These are phyloP conservation scores for Scortum barcoo DNA, from an alignment of 2,113 vertebrate species.

Conservation along the genomic window DNA sequence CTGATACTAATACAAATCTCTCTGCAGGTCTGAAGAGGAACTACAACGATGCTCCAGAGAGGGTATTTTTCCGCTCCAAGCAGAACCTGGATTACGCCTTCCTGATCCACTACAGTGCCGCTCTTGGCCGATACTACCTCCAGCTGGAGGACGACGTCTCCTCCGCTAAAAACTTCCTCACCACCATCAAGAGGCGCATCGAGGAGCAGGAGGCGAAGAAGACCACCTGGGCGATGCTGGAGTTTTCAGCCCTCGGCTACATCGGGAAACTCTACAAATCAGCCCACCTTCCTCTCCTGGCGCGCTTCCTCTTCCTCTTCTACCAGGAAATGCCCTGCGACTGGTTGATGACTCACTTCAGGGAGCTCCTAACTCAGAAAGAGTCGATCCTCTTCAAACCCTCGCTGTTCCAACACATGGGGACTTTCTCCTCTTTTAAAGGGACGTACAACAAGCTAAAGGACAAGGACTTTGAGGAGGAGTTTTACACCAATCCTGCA, in stretches of 20 bases:
- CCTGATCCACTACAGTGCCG: slow-evolving; percentile 86
- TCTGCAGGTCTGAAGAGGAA: slow-evolving; percentile 84
- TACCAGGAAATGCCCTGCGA: slow-evolving; percentile 91
- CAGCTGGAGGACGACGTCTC: slow-evolving; percentile 88
- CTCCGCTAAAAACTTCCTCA: slow-evolving; percentile 84
- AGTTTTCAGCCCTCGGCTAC: slow-evolving; percentile 91
- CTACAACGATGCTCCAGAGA: slow-evolving; percentile 78
- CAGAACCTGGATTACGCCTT: slow-evolving; percentile 90
- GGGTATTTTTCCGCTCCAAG: slow-evolving; percentile 88
- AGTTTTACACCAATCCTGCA: slow-evolving; percentile 80
- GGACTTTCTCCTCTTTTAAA: slow-evolving; percentile 84
- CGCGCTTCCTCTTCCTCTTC: slow-evolving; percentile 89
- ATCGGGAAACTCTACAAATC: slow-evolving; percentile 91
- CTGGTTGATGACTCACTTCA: slow-evolving; percentile 88
- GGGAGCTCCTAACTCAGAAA: slow-evolving; percentile 85
- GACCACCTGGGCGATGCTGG: slow-evolving; percentile 87
- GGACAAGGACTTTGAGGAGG: slow-evolving; percentile 81
- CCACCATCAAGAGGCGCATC: slow-evolving; percentile 79
- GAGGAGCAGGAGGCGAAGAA: slow-evolving; percentile 60
- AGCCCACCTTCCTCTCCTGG: slow-evolving; percentile 84
- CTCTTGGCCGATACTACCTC: slow-evolving; percentile 89
- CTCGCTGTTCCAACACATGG: slow-evolving; percentile 89
- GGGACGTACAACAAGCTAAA: slow-evolving; percentile 84
- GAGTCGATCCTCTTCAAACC: slow-evolving; percentile 84
- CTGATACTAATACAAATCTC: neutral